Evolutionary conservation across 2,888 invertebrate species (phyloP).

Genomic region (Xestia xanthographa): DNA sequence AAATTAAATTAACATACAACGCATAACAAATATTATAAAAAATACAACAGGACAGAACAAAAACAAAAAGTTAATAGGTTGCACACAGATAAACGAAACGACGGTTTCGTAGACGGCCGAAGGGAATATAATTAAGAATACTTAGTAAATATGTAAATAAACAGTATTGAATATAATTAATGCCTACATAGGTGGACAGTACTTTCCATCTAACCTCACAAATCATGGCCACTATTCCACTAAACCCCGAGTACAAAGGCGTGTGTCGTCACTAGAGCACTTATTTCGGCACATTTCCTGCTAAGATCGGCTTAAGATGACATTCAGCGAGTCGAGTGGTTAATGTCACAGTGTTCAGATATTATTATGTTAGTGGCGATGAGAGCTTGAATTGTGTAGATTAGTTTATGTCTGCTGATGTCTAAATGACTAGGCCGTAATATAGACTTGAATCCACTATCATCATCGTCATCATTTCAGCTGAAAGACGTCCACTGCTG

Average conservation of each 20-base stretch:
- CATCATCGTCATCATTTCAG: too few relatives aligned
- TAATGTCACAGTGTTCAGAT: conserved; percentile 13
- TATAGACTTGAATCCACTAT: not conserved
- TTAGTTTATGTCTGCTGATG: not conserved
- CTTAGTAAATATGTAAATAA: too few relatives aligned
- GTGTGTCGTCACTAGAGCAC: conserved; percentile 32
- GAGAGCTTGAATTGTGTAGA: not conserved
- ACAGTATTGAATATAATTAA: too few relatives aligned
- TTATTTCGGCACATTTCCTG: conserved; percentile 53
- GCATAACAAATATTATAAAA: too few relatives aligned
- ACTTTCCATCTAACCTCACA: not conserved
- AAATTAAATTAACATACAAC: too few relatives aligned
- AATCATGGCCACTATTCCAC: conserved; percentile 9
- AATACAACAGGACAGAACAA: too few relatives aligned
- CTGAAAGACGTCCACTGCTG: too few relatives aligned
- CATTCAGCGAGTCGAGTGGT: conserved; percentile 10
- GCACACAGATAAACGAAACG: too few relatives aligned
- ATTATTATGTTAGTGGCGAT: not conserved
- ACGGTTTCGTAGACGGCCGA: too few relatives aligned
- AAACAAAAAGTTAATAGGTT: too few relatives aligned
- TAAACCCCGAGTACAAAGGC: conserved; percentile 35
- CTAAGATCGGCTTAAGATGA: conserved; percentile 32
- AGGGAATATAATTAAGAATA: too few relatives aligned
- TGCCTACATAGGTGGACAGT: too few relatives aligned
- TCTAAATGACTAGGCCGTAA: not conserved